Base-by-base conservation (phyloP, 2,797 vertebrate species). In the Carduelis carduelis region DNA sequence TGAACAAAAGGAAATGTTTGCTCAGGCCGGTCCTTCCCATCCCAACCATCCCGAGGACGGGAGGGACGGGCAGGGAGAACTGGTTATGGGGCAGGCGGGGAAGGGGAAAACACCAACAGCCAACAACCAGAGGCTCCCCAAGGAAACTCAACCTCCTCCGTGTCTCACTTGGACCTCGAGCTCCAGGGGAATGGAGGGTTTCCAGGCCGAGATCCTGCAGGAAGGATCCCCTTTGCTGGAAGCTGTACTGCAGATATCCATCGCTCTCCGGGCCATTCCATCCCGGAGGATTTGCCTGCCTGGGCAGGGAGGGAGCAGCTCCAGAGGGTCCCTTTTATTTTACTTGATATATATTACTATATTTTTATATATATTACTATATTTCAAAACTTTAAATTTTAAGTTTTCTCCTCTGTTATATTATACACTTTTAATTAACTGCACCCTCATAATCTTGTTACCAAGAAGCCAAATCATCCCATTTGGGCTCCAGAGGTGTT, bases 11-110 rank as follows among this genome's bases (percentile, higher is more conserved):
- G 79, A 81, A 83, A 78, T 79, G 63, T 92, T 93, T 95, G 94
- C 53, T 90, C 86, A 64, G 69, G 69, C 37, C 4, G 2, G 56
- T 92, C 78, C 78, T 93, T 94, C 94, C 91, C 84, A 88, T 50
- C 90, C 15, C 59, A 93, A 46, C 84, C 65, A 61, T 84, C 46
- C 95, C 1, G 6, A 47, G 83, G n/a, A 55, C 6, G 0, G 50
- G 41, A 61, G 64, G 47, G 57, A 71, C 43, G 14, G 41, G 86
- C 95, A 92, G 81, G 95, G 95, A 95, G 79, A 96, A 93, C 96
- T 83, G 89, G 89, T 96, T 94, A 59, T 77, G 90, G 91, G 82
- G 87, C 75, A 85, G 41, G 63, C 70, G 43, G 75, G 64, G 59
- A 82, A 63, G 59, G 70, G 70, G 66, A 47, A 66, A 68, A 16